Evolutionary conservation across 2,888 invertebrate species (phyloP).

Genomic region (Xestobium rufovillosum): DNA sequence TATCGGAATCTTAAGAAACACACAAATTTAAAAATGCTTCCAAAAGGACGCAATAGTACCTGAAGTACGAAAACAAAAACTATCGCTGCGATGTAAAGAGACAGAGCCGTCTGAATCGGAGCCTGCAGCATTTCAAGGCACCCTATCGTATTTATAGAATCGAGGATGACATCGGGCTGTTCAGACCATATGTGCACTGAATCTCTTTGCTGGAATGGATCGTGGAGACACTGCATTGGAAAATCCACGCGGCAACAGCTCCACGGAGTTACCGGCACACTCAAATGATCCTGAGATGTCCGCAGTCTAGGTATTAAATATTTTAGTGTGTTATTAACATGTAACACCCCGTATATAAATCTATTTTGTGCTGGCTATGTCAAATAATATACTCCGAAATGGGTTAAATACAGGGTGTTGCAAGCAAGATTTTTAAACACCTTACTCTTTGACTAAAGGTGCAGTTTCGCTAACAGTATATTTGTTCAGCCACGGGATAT

Average conservation of each 20-base stretch:
- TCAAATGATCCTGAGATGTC: conserved; percentile 1
- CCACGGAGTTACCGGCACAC: conserved; percentile 48
- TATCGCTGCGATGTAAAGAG: not conserved
- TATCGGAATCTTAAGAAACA: conserved; percentile 32
- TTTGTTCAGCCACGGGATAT: conserved; percentile 52
- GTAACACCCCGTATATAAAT: too few relatives aligned
- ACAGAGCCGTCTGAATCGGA: conserved; percentile 33
- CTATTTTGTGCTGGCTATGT: too few relatives aligned
- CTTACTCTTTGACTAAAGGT: conserved; percentile 33
- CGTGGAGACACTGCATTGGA: conserved; percentile 54
- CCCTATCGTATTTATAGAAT: conserved; percentile 39
- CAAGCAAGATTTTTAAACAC: too few relatives aligned
- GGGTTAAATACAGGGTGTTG: not conserved
- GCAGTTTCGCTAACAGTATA: conserved; percentile 38
- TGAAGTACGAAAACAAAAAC: not conserved
- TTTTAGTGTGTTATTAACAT: too few relatives aligned
- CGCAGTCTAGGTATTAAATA: not conserved
- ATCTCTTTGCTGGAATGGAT: conserved; percentile 49
- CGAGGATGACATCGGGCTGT: conserved; percentile 32
- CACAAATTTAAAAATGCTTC: not conserved
- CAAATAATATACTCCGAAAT: too few relatives aligned
- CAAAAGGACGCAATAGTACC: too few relatives aligned
- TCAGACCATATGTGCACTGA: conserved; percentile 37
- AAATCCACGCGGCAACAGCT: conserved; percentile 54
- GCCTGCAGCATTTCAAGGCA: conserved; percentile 35